Base-by-base conservation (phyloP, 2,113 vertebrate species). In the Syngnathus floridae region DNA sequence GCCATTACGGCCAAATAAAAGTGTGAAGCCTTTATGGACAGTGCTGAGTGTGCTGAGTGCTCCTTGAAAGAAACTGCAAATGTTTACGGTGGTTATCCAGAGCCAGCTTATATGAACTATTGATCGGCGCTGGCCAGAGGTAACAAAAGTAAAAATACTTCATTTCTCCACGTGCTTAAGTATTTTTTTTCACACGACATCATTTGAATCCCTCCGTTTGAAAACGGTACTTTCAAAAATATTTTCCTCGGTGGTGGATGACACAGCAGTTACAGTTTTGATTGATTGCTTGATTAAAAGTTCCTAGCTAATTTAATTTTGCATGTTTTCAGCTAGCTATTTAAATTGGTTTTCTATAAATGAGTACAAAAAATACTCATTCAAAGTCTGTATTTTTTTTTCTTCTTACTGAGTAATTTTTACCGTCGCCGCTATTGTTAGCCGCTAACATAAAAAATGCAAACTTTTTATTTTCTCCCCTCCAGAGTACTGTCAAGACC, bases 21-120 rank as follows among this genome's bases (percentile, higher is more conserved):
- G 40, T 26, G 52, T 36, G 67, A 67, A 73, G 58, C 51, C 63
- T 82, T 83, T 75, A 81, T 73, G 62, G 65, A 59, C 64, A 62
- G n/a, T n/a, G n/a, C n/a, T n/a, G 54, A 3, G 7, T 46, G 17
- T 31, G 22, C 36, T 21, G 57, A 59, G 21, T 13, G 38, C 11
- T 43, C 58, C 37, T 40, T 21, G 38, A 41, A 40, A 41, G 37
- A 21, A 21, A 26, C 38, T 26, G 40, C 40, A 85, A 68, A 66
- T 71, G 72, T 81, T 76, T 76, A 83, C 45, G 64, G 51, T 49
- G 38, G 51, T 64, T 56, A 55, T 55, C 22, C 12, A 31, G 22
- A 56, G 54, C 26, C 14, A 35, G 11, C 21, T 8, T 26, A 7
- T 61, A 14, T 31, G 40, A 26, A 45, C 16, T 43, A 41, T 61